Base-by-base conservation (phyloP, 2,113 vertebrate species). In the Athene noctua region DNA sequence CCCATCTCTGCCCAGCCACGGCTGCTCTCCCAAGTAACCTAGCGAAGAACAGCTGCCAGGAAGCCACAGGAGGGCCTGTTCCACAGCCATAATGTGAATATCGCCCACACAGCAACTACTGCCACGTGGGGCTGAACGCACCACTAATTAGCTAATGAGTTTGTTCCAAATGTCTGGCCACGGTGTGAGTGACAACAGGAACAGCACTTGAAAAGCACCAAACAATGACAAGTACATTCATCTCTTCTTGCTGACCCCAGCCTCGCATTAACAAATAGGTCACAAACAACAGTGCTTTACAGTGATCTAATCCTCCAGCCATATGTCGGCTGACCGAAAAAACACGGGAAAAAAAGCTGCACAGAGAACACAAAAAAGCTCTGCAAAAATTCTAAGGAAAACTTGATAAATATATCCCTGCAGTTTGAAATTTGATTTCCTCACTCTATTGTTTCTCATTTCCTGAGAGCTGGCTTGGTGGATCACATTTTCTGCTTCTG, bases 131-230 rank as follows among this genome's bases (percentile, higher is more conserved):
- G 86, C 91, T 77, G 70, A 94, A 91, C 91, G n/a, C 94, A 88
- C 74, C 89, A 36, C 93, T 97, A 94, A 97, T 97, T 92, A 95
- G 87, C 97, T 96, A 92, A 97, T 91, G 95, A 97, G 86, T 88
- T 86, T 91, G 80, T 70, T 95, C 91, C 95, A 90, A 96, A 92
- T 6, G 91, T 62, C 94, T 96, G 89, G 91, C 94, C 91, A 13
- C 1, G 0, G 61, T 5, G 65, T 1, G 47, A 90, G 91, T 15
- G 91, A 91, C 97, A 94, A 73, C 80, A 88, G 92, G 74, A 77
- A 71, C 77, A 47, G 89, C 86, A 4, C 78, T 91, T 49, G 89
- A 47, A 93, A 81, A 88, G 91, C 89, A 52, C 68, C 1, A 1
- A 79, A 75, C 93, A 73, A 75, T 29, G 86, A 47, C 80, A 82